Conservation (phyloP, 2,797 vertebrate genomes). For the Coregonus sp. region DNA sequence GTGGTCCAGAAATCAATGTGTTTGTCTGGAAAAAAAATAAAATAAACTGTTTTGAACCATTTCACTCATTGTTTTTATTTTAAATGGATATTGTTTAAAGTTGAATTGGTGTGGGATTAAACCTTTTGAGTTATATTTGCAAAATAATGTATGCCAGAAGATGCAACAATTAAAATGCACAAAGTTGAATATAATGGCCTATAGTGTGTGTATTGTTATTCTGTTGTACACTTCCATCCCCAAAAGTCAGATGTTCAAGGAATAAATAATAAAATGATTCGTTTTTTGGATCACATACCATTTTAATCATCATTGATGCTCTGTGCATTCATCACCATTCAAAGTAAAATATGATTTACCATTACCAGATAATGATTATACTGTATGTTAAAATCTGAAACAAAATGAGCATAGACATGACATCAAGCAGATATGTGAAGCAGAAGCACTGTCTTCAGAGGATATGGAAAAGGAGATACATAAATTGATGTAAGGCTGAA, state of each 20-base stretch:
- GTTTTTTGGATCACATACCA: not conserved
- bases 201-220: constrained; percentile 55
- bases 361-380: not conserved
- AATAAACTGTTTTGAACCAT: constrained; percentile 89
- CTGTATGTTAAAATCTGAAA: not conserved
- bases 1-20: constrained; percentile 99
- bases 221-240: constrained; percentile 17
- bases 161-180: constrained; percentile 62
- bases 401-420: not conserved
- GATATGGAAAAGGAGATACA: not conserved
- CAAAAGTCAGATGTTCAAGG: not conserved
- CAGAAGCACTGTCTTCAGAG: too few relatives aligned
- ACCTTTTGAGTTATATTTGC: constrained; percentile 16
- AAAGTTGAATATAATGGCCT: constrained; percentile 52
- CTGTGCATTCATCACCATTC: not conserved
- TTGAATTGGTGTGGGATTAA: not conserved
- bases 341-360: not conserved
- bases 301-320: not conserved
- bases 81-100: not conserved
- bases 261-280: not conserved
- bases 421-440: too few relatives aligned
- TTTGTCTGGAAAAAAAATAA: constrained; percentile 86
- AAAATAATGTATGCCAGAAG: constrained; percentile 57
- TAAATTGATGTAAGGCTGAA: not conserved
- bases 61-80: constrained; percentile 63